Percentiles rank a stretch among this genome's conserved stretches.
These are phyloP conservation scores for Panurus biarmicus DNA, from an alignment of 2,113 vertebrate genomes.

Conservation along the genomic window DNA sequence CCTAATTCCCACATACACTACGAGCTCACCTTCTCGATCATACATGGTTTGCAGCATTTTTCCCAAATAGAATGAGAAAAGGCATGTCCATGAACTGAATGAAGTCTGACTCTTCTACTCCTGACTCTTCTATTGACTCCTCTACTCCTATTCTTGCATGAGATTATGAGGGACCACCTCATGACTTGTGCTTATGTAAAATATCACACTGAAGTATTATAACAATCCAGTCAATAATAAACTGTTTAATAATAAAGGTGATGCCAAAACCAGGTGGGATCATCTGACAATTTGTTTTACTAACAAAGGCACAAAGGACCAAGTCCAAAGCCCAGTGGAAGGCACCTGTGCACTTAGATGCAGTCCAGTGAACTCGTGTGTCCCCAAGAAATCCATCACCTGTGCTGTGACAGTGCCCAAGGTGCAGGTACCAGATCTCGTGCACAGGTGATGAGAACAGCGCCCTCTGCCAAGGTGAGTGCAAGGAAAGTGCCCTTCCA, in stretches of 20 bases:
- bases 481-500: neutral
- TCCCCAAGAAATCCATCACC: neutral
- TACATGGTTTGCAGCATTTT: neutral
- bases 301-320: neutral
- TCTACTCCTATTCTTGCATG: neutral
- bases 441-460: neutral
- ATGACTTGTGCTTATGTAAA: neutral
- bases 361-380: neutral
- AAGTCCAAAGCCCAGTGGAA: neutral
- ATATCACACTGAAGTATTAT: neutral
- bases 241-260: neutral
- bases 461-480: neutral
- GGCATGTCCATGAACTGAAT: neutral
- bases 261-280: neutral
- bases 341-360: neutral
- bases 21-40: neutral
- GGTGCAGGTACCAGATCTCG: neutral
- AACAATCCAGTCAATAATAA: neutral
- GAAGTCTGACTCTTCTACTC: neutral
- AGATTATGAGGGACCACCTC: neutral
- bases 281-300: neutral
- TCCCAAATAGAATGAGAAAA: neutral
- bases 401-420: neutral
- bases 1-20: neutral
- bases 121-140: neutral